These are phyloP conservation scores for Ovis aries DNA, from an alignment of 2,113 vertebrate species.

Conservation along the genomic window ARS-UI_Ramb_v3.0 NC_056056.1:84901001-84901500, in stretches of 20 bases:
- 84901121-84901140: too few relatives aligned
- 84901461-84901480: background rate
- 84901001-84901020: too few relatives aligned
- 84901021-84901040: too few relatives aligned
- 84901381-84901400: background rate
- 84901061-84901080: too few relatives aligned
- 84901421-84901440: background rate
- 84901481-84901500: background rate
- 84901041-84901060: too few relatives aligned
- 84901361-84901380: background rate
- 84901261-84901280: background rate
- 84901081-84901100: too few relatives aligned
- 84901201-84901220: background rate
- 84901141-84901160: background rate
- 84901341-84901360: background rate
- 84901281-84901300: background rate
- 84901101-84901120: too few relatives aligned
- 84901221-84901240: background rate
- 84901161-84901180: background rate
- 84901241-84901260: background rate
- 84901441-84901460: background rate
- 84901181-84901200: background rate
- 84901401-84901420: background rate
- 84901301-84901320: background rate
- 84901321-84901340: background rate